A percentile compares a stretch with the other conserved stretches of the same genome.
phyloP scores from a whole-genome alignment of 2,797 vertebrate genomes.

The Acanthiza pusilla region DNA sequence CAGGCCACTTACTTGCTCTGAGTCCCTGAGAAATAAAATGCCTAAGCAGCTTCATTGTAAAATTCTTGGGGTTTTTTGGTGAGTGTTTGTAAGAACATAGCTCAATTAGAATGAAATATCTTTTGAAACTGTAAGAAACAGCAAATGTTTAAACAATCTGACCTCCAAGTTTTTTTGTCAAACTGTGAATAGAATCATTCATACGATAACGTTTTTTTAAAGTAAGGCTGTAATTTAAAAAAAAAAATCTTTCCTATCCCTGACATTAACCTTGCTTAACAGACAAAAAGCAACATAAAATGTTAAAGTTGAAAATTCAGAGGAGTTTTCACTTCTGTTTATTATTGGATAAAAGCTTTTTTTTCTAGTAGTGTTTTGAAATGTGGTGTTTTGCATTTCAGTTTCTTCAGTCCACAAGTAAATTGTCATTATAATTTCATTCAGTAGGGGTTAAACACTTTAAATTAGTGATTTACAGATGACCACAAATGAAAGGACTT shows the following conservation, averaged over 20 bases:
- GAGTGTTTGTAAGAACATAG: background rate
- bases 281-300: background rate
- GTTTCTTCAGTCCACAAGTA: background rate
- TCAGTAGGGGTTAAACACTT: background rate
- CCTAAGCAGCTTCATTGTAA: background rate
- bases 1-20: no score
- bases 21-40: background rate
- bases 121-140: background rate
- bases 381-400: background rate
- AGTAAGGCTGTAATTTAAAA: background rate
- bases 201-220: background rate
- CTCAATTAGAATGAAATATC: background rate
- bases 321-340: background rate
- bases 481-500: background rate
- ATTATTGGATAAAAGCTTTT: background rate
- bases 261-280: background rate
- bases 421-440: background rate
- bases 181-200: background rate
- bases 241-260: background rate
- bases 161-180: background rate
- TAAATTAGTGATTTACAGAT: background rate
- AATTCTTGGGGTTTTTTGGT: background rate
- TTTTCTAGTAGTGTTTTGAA: background rate
- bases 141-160: background rate
- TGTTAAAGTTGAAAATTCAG: background rate